Percentiles rank a stretch among this genome's conserved stretches.
These are phyloP conservation scores for Andrena flavipes DNA, from an alignment of 2,888 invertebrate species.

Conservation along the genomic window DNA sequence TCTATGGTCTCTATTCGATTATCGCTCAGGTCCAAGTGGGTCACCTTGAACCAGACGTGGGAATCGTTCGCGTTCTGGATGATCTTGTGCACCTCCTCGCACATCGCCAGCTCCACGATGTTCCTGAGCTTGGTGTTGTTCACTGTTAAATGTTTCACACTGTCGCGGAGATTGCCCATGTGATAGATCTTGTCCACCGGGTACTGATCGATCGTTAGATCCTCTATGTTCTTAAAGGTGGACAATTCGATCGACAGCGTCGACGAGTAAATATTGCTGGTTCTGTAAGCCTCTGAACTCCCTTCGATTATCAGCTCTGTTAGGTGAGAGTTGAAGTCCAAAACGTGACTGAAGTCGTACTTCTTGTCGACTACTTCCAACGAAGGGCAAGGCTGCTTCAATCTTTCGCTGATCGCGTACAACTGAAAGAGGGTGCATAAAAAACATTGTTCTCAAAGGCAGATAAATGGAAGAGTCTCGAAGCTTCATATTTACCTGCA, in stretches of 20 bases:
- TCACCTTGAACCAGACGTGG: constrained; percentile 90
- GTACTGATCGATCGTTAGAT: constrained; percentile 89
- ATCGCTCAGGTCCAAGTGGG: constrained; percentile 90
- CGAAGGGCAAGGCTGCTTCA: constrained; percentile 94
- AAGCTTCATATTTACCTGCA: constrained; percentile 88
- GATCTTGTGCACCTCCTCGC: constrained; percentile 93
- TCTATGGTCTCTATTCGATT: constrained; percentile 93
- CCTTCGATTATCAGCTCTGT: constrained; percentile 89
- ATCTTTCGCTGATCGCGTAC: constrained; percentile 94
- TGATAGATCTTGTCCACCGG: constrained; percentile 89
- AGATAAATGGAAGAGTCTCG: neutral
- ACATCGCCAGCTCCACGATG: constrained; percentile 92
- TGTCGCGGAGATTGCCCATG: constrained; percentile 87
- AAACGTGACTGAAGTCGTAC: constrained; percentile 95
- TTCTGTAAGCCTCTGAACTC: constrained; percentile 89
- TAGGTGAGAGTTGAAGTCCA: constrained; percentile 94
- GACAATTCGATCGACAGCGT: constrained; percentile 92
- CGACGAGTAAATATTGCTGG: constrained; percentile 94
- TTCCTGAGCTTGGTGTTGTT: constrained; percentile 89
- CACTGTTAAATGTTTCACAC: constrained; percentile 88
- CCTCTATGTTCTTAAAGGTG: constrained; percentile 92
- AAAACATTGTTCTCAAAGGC: neutral
- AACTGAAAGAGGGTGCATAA: constrained; percentile 86
- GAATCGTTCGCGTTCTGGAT: constrained; percentile 85
- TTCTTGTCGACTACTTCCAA: constrained; percentile 91